phyloP scores from a whole-genome alignment of 2,113 vertebrate species.

The Callionymus lyra region DNA sequence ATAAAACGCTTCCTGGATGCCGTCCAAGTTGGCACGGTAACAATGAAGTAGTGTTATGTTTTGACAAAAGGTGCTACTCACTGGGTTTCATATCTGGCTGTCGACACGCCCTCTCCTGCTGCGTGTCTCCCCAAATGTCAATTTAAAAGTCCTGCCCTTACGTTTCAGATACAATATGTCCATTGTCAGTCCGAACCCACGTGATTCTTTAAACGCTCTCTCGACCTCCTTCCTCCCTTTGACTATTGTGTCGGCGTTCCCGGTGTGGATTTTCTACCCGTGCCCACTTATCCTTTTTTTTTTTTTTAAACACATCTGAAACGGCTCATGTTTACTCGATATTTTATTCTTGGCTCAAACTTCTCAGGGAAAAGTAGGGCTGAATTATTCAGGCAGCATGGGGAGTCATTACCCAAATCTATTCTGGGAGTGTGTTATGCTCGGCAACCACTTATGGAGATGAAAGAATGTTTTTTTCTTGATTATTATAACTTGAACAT shows the following conservation, averaged over 20 bases:
- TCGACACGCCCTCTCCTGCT: background rate
- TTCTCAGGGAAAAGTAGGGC: slow-evolving; percentile 28
- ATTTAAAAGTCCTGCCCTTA: background rate
- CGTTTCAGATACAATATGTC: background rate
- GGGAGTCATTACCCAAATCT: slow-evolving; percentile 45
- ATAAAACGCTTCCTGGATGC: slow-evolving; percentile 6
- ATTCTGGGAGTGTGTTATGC: slow-evolving; percentile 35
- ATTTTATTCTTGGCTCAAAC: slow-evolving; percentile 46
- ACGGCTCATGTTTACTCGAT: slow-evolving; percentile 37
- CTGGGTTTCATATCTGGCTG: slow-evolving; percentile 1
- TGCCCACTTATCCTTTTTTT: slow-evolving; percentile 27
- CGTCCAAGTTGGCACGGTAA: slow-evolving; percentile 24
- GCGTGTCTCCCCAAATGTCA: background rate
- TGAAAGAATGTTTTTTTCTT: slow-evolving; percentile 29
- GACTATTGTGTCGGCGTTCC: slow-evolving; percentile 9
- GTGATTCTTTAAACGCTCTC: background rate
- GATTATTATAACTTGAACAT: slow-evolving; percentile 22
- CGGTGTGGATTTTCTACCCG: slow-evolving; percentile 3
- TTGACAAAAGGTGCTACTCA: background rate
- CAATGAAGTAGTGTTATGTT: slow-evolving; percentile 33
- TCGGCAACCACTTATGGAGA: slow-evolving; percentile 39
- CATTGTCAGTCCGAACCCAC: background rate
- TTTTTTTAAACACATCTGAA: slow-evolving; percentile 33
- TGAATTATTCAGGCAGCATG: slow-evolving; percentile 46
- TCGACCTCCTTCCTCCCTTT: slow-evolving; percentile 10